Evolutionary conservation across 2,797 vertebrate genomes (phyloP), one percentile per base, ranked within the genome.

Genomic region (Leptoclinus maculatus): DNA sequence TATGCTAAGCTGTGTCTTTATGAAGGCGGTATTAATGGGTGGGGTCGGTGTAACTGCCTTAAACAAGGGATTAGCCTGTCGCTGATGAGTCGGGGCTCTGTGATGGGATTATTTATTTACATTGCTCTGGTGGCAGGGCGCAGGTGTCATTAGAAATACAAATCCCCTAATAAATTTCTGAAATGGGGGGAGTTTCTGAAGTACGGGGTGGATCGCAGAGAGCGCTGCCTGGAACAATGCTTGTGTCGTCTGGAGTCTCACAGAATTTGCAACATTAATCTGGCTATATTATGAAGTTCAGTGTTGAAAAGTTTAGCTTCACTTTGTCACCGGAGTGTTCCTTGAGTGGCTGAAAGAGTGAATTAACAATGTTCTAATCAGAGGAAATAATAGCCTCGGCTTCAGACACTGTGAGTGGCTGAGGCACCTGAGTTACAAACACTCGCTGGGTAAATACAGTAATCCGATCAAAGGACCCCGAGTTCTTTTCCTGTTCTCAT

Each of bases 81-180:
- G 84, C 91, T 95, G 95, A 95, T 94, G 95, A 95, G 92, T 92
- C 83, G 89, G 88, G 89, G 90, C 86, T 92, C 90, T 91, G 83
- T 95, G 94, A 96, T 94, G 95, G 94, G 94, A 96, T 96, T 96
- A 96, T 95, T 96, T 96, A 96, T 95, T 95, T 95, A 94, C 94
- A 94, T 92, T 92, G 89, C 92, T 94, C 91, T 88, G 79, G 91
- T 93, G 91, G 92, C 90, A 92, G 92, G 91, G 94, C 62, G 92
- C 95, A 96, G 95, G 95, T 96, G 94, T 95, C 95, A 96, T 95
- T 94, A 94, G 87, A 92, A 94, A 94, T 94, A 95, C 95, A 95
- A 96, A 95, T 95, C 95, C 95, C 79, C 93, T 95, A 95, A 95
- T 95, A 95, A 89, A 94, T 96, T 95, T 95, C 74, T 89, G 83